Percentiles rank a stretch among this genome's conserved stretches.
These are phyloP conservation scores for Hafferia zeledoni DNA, from an alignment of 2,797 vertebrate species.

Conservation along the genomic window DNA sequence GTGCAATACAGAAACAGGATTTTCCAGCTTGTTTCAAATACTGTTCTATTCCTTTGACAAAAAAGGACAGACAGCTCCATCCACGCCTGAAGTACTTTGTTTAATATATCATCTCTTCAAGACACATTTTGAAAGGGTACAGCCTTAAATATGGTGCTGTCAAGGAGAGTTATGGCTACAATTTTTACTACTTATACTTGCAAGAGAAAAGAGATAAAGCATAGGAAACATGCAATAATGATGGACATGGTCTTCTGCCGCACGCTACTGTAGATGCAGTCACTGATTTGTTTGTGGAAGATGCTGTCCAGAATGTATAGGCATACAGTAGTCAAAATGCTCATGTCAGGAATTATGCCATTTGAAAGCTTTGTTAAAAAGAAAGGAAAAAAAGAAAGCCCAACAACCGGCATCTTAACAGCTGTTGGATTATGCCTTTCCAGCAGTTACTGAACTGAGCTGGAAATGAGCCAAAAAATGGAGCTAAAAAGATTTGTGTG, in stretches of 20 bases:
- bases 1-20: background rate
- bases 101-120: slow-evolving; percentile 13
- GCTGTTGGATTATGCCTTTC: background rate
- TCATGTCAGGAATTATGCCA: background rate
- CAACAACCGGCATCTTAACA: background rate
- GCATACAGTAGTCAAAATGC: background rate
- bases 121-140: slow-evolving; percentile 32
- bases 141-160: slow-evolving; percentile 30
- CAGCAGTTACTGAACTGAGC: background rate
- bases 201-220: background rate
- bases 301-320: background rate
- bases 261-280: fast-evolving
- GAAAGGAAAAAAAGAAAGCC: background rate
- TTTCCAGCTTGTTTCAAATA: background rate
- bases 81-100: background rate
- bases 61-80: slow-evolving; percentile 20
- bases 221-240: background rate
- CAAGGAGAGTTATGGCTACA: slow-evolving; percentile 7
- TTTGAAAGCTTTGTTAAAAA: background rate
- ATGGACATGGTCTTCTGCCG: background rate
- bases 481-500: background rate
- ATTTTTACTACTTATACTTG: slow-evolving; percentile 10
- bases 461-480: background rate
- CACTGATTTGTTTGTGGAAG: background rate
- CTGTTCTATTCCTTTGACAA: background rate